These are phyloP conservation scores for Aurelia coerulea DNA, from an alignment of 30 jellyfish, hydroid and myxozoan species.

Conservation along the genomic window DNA sequence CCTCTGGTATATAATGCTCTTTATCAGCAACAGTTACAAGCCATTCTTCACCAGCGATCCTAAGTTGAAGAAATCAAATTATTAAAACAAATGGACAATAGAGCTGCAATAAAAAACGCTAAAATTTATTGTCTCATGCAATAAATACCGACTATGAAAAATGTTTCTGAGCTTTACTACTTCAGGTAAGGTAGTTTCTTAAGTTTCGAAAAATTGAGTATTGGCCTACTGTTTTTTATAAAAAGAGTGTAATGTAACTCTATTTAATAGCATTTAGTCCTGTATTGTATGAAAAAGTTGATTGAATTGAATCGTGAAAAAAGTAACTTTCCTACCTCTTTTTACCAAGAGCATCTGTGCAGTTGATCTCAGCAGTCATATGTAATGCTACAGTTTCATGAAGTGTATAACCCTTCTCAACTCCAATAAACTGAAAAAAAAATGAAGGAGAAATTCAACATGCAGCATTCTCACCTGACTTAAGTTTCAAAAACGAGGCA, in stretches of 20 bases:
- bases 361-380: constrained; percentile 80
- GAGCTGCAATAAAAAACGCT: not conserved
- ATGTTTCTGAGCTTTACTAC: too few relatives aligned
- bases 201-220: too few relatives aligned
- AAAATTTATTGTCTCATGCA: not conserved
- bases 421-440: constrained; percentile 47
- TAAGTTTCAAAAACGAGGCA: not conserved
- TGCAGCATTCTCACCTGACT: not conserved
- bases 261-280: too few relatives aligned
- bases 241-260: too few relatives aligned
- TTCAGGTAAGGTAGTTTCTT: too few relatives aligned
- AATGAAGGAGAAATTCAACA: not conserved
- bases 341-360: constrained; percentile 89
- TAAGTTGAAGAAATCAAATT: not conserved
- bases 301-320: not conserved
- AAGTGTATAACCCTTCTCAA: constrained; percentile 73
- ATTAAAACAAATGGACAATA: too few relatives aligned
- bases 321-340: constrained; percentile 52
- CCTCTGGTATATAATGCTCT: constrained; percentile 87
- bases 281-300: too few relatives aligned
- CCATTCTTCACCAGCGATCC: constrained; percentile 97
- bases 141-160: not conserved
- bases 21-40: constrained; percentile 80
- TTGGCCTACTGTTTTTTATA: too few relatives aligned
- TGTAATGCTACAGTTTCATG: constrained; percentile 80